These are phyloP conservation scores for Amphipoea lucens DNA, from an alignment of 2,888 invertebrate species.

Conservation along the genomic window DNA sequence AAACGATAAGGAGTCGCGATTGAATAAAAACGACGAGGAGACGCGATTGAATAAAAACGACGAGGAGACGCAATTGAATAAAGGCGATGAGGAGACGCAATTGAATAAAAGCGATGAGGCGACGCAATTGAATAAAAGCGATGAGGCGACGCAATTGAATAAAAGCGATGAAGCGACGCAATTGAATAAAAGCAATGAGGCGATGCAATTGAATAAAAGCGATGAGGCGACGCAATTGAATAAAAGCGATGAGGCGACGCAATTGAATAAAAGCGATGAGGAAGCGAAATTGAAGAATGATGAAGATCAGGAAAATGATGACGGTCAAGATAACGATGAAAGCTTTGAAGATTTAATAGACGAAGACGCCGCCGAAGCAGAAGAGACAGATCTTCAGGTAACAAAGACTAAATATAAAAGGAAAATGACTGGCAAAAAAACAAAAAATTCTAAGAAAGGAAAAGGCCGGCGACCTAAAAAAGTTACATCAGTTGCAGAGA, in stretches of 20 bases:
- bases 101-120: neutral
- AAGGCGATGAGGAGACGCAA: neutral
- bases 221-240: neutral
- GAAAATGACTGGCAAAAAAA: slow-evolving; percentile 43
- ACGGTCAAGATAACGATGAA: slow-evolving; percentile 42
- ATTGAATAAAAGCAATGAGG: neutral
- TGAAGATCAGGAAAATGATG: slow-evolving; percentile 16
- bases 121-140: neutral
- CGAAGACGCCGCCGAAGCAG: slow-evolving; percentile 26
- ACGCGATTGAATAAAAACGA: neutral
- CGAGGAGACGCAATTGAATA: neutral
- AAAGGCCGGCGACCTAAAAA: slow-evolving; percentile 58
- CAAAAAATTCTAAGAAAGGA: slow-evolving; percentile 58
- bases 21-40: no score
- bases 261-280: neutral
- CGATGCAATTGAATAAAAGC: neutral
- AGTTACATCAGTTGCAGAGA: slow-evolving; percentile 42
- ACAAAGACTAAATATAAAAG: slow-evolving; percentile 54
- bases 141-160: neutral
- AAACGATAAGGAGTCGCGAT: no score
- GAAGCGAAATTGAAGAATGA: slow-evolving; percentile 14
- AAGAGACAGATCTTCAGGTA: slow-evolving; percentile 22
- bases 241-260: neutral
- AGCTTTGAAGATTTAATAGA: slow-evolving; percentile 35
- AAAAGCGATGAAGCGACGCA: neutral